Conservation (phyloP, 2,888 invertebrate species). For the Spisula solida region DNA sequence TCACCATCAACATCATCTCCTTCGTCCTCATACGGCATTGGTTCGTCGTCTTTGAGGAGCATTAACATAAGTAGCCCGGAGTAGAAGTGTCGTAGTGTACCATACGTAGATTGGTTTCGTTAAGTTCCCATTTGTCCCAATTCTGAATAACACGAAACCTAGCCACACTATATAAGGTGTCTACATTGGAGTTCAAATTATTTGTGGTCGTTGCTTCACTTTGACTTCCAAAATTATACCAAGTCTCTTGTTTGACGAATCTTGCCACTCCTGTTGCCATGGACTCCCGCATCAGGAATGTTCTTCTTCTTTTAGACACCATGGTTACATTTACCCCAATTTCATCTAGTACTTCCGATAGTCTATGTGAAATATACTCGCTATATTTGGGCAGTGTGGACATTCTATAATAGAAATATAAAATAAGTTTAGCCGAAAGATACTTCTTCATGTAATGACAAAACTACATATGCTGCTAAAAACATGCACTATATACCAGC, state of each 20-base stretch:
- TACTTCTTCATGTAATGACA: no score
- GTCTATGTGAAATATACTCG: background rate
- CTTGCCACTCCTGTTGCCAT: background rate
- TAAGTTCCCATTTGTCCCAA: background rate
- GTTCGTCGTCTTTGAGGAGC: background rate
- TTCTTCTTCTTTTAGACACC: background rate
- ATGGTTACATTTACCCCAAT: background rate
- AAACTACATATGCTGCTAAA: no score
- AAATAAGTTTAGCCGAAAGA: no score
- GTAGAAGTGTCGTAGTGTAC: background rate
- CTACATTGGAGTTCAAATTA: background rate
- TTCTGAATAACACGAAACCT: background rate
- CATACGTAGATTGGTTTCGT: background rate
- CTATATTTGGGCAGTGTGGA: background rate
- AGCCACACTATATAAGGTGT: background rate
- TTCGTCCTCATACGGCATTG: background rate
- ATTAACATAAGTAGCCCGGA: constrained; percentile 16
- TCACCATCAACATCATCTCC: background rate
- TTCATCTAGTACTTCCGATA: no score
- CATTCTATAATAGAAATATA: constrained; percentile 22
- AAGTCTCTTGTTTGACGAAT: background rate
- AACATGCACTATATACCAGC: no score
- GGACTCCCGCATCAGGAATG: background rate
- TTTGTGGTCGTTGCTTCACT: constrained; percentile 13
- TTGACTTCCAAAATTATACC: constrained; percentile 21